Evolutionary conservation across 37 sponge, comb jelly and placozoan genomes (phyloP).

Genomic region (Lycopodina hypogea): DNA sequence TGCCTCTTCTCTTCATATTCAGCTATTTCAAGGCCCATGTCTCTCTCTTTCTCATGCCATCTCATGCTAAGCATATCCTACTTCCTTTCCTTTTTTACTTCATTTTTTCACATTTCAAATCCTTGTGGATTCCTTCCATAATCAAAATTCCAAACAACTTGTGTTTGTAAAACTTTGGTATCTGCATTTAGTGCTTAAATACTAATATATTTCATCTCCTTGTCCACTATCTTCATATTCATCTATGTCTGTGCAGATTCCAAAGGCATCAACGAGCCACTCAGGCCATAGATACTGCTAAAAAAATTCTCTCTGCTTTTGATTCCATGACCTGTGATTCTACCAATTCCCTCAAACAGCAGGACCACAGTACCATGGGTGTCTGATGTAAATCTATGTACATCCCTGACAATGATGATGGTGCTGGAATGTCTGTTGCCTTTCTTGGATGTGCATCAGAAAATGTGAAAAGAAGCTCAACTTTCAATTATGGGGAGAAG

Average conservation of each 20-base stretch:
- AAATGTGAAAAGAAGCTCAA: slow-evolving; percentile 22
- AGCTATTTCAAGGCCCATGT: too few relatives aligned
- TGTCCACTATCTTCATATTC: too few relatives aligned
- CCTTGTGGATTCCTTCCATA: too few relatives aligned
- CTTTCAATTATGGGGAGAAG: slow-evolving; percentile 21
- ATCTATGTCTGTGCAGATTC: neutral
- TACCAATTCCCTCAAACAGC: neutral
- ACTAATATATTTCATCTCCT: too few relatives aligned
- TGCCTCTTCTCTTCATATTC: too few relatives aligned
- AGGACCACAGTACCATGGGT: neutral
- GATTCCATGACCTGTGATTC: neutral
- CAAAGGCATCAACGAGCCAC: slow-evolving; percentile 4
- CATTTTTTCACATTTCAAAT: too few relatives aligned
- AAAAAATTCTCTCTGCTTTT: slow-evolving; percentile 13
- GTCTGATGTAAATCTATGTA: neutral
- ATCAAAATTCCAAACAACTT: too few relatives aligned
- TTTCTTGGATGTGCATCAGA: neutral
- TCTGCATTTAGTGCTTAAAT: too few relatives aligned
- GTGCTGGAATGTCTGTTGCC: neutral
- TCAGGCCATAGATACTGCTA: slow-evolving; percentile 8
- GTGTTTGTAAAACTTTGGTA: too few relatives aligned
- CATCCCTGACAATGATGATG: neutral
- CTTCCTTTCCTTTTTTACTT: too few relatives aligned
- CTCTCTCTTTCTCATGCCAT: too few relatives aligned
- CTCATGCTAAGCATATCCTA: too few relatives aligned